These are phyloP conservation scores for Agrochola circellaris DNA, from an alignment of 2,888 invertebrate genomes.

Conservation along the genomic window DNA sequence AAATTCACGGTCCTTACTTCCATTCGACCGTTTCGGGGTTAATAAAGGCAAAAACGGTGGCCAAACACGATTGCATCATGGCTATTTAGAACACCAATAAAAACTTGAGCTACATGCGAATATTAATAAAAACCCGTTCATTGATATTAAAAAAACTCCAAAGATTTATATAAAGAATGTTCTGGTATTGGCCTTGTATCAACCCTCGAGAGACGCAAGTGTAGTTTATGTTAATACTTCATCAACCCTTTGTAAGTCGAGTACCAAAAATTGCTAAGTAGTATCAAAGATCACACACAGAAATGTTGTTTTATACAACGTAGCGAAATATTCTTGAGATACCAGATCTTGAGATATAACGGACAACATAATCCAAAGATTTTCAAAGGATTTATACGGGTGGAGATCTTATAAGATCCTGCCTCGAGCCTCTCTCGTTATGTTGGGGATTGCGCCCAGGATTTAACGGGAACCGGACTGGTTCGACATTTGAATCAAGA, in stretches of 20 bases:
- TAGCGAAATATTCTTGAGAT: constrained; percentile 18
- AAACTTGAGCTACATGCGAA: constrained; percentile 22
- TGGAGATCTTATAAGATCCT: constrained; percentile 21
- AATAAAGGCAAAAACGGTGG: constrained; percentile 15
- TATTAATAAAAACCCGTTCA: constrained; percentile 25
- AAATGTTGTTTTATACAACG: constrained; percentile 19
- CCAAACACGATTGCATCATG: constrained; percentile 34
- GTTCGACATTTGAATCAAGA: constrained; percentile 2
- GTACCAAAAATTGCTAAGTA: not conserved
- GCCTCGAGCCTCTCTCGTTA: constrained; percentile 14
- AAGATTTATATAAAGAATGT: constrained; percentile 13
- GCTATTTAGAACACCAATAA: constrained; percentile 25
- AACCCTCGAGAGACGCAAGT: not conserved
- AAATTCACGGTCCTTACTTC: constrained; percentile 21
- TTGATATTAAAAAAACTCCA: not conserved
- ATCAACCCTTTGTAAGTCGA: constrained; percentile 8
- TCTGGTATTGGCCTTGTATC: constrained; percentile 9
- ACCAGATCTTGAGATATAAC: constrained; percentile 17
- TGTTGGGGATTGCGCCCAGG: not conserved
- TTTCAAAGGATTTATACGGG: constrained; percentile 27
- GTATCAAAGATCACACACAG: constrained; percentile 4
- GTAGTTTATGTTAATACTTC: constrained; percentile 9
- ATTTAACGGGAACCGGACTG: not conserved
- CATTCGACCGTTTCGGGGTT: constrained; percentile 19
- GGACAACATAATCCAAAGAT: constrained; percentile 11